These are phyloP conservation scores for Prionailurus bengalensis DNA, from an alignment of 2,113 vertebrate species.

Conservation along the genomic window DNA sequence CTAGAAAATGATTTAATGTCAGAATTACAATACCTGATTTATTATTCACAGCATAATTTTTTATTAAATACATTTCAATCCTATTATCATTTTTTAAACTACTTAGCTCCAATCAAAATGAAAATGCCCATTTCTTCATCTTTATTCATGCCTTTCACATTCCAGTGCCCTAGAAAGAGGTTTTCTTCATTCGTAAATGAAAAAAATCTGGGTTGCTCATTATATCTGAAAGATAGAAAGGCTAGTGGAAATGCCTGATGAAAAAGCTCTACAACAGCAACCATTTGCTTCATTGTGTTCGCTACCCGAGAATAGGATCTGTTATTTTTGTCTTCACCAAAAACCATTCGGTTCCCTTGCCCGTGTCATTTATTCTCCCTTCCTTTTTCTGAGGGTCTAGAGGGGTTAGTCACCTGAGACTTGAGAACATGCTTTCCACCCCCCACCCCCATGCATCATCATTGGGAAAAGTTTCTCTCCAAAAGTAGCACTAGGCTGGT, in stretches of 20 bases:
- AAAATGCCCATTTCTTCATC: constrained; percentile 77
- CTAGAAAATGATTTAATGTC: constrained; percentile 71
- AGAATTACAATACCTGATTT: constrained; percentile 73
- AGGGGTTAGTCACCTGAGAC: neutral
- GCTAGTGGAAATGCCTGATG: neutral
- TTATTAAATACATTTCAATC: constrained; percentile 76
- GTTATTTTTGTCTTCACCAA: neutral
- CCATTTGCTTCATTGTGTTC: constrained; percentile 13
- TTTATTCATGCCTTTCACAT: constrained; percentile 73
- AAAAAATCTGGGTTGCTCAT: constrained; percentile 44
- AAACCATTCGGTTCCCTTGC: neutral
- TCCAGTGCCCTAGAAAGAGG: constrained; percentile 44
- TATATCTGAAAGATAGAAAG: constrained; percentile 36
- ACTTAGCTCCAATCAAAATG: constrained; percentile 78
- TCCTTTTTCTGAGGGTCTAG: neutral
- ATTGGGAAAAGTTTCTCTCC: constrained; percentile 57
- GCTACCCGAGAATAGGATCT: neutral
- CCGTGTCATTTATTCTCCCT: neutral
- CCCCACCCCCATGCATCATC: neutral
- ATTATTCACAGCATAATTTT: constrained; percentile 81
- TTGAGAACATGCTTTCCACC: neutral
- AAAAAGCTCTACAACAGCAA: neutral
- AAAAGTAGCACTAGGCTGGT: constrained; percentile 29
- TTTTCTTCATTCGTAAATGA: constrained; percentile 51
- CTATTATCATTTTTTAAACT: constrained; percentile 77